Base-by-base conservation (phyloP, 2,113 vertebrate genomes). In the Piaya cayana region DNA sequence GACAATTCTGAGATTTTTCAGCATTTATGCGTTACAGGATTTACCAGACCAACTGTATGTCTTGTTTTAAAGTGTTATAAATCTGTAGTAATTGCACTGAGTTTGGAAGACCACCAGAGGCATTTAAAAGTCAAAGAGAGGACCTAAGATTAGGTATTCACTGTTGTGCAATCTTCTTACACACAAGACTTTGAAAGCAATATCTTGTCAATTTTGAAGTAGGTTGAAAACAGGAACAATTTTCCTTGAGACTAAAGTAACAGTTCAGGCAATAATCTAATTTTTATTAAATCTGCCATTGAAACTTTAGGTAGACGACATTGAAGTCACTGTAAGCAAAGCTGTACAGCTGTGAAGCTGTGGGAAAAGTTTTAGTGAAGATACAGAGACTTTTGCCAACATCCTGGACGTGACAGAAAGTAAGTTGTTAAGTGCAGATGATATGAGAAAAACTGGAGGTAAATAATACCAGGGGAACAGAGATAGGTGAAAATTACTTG, bases 71-170 rank as follows among this genome's bases (percentile, higher is more conserved):
- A 84, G n/a, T 69, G 65, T 9, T 90, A 70, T 86, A 95, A 94
- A 74, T 91, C 87, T 78, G 82, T 65, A 53, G 68, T 71, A 90
- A 88, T 69, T 67, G 20, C 5, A 0, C 27, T 8, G 18, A 56
- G 52, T 80, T 90, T 97, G 96, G 91, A 92, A 80, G 75, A 87
- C 69, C 0, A 50, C 78, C 95, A 80, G 65, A 72, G 83, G 75
- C 91, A 84, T 96, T 94, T 96, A 92, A 77, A 82, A 91, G 75
- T 76, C 78, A 92, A 85, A 88, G 50, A 86, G 47, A 90, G 25
- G 77, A 82, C 65, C 75, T 60, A 76, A 19, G 6, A 49, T 93
- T 95, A 91, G 47, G 45, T 88, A 42, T 69, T 74, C 67, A 49
- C 89, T 97, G 86, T 88, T 89, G 86, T 70, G 56, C 65, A 47